Evolutionary conservation across 2,888 invertebrate genomes (phyloP).

Genomic region (Stictocephala bisonia): DNA sequence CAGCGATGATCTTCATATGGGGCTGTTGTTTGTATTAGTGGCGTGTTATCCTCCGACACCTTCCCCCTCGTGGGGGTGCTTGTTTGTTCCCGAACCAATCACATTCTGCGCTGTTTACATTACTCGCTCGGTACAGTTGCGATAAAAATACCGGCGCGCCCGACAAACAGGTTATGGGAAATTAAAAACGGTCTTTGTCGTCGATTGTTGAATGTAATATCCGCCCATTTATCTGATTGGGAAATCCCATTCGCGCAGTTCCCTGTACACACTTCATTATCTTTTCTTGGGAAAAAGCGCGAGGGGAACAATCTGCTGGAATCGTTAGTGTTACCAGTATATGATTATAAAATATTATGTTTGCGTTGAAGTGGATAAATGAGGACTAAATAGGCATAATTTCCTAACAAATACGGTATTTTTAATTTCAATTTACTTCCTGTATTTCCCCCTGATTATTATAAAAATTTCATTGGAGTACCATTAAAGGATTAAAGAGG

Average conservation of each 20-base stretch:
- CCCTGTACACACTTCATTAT: too few relatives aligned
- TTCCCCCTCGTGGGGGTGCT: slow-evolving; percentile 7
- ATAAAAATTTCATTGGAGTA: too few relatives aligned
- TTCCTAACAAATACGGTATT: too few relatives aligned
- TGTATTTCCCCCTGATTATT: too few relatives aligned
- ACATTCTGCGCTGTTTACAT: slow-evolving; percentile 41
- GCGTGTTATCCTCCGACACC: slow-evolving; percentile 40
- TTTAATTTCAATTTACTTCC: too few relatives aligned
- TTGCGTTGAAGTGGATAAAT: too few relatives aligned
- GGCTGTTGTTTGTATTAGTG: slow-evolving; percentile 20
- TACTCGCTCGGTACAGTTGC: slow-evolving; percentile 8
- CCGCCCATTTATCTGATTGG: slow-evolving; percentile 41
- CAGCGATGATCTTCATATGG: slow-evolving; percentile 12
- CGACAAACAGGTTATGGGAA: slow-evolving; percentile 35
- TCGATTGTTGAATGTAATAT: slow-evolving; percentile 34
- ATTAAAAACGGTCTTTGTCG: slow-evolving; percentile 33
- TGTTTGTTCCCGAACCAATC: slow-evolving; percentile 48
- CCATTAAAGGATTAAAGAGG: too few relatives aligned
- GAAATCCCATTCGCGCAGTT: slow-evolving; percentile 30
- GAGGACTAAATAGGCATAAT: too few relatives aligned
- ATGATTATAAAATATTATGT: too few relatives aligned
- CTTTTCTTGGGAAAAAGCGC: too few relatives aligned
- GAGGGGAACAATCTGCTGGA: too few relatives aligned
- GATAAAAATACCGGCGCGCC: neutral
- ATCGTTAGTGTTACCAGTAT: too few relatives aligned